Conservation (phyloP, 2,113 vertebrate species). For the Columba janthina region DNA sequence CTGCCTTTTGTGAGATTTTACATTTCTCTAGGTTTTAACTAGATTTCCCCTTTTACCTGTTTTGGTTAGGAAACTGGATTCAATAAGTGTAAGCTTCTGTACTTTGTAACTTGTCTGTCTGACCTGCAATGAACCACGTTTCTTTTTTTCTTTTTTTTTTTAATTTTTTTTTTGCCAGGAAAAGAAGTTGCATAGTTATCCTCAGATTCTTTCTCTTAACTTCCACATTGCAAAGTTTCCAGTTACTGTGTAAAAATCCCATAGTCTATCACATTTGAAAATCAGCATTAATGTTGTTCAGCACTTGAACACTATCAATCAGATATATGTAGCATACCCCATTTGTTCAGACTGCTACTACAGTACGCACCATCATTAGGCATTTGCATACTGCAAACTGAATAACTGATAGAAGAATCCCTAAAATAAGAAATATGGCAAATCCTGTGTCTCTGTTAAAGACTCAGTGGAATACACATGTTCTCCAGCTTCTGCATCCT, state of each 20-base stretch:
- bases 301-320: neutral
- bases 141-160: neutral
- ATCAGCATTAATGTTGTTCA: neutral
- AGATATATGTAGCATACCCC: neutral
- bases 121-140: accelerated
- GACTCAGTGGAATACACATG: neutral
- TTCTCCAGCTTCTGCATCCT: neutral
- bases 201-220: neutral
- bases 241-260: neutral
- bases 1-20: neutral
- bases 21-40: neutral
- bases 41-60: neutral
- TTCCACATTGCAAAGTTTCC: neutral
- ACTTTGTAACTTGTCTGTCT: neutral
- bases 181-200: neutral
- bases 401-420: neutral
- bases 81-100: neutral
- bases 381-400: neutral
- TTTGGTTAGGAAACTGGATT: neutral
- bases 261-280: neutral
- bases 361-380: neutral
- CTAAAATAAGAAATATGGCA: neutral
- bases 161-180: neutral
- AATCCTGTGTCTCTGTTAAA: neutral
- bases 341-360: neutral